Conservation (phyloP, 2,113 vertebrate species). For the Platichthys flesus region DNA sequence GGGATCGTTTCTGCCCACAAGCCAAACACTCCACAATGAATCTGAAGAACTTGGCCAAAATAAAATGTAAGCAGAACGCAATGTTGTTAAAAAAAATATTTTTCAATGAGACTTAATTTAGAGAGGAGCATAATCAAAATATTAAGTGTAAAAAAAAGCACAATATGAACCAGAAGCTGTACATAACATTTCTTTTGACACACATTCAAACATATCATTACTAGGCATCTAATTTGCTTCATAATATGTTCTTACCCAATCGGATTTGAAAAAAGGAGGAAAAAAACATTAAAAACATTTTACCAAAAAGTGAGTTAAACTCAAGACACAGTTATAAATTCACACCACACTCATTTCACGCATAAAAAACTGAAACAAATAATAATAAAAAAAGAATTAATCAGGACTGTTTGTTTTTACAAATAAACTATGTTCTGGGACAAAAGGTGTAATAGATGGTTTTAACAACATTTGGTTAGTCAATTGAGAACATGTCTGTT, state of each 20-base stretch:
- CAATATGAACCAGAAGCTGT: constrained; percentile 68
- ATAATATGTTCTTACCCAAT: constrained; percentile 51
- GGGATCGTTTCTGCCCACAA: constrained; percentile 56
- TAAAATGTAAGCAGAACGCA: constrained; percentile 12
- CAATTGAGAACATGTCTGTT: constrained; percentile 50
- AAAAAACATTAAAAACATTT: background rate
- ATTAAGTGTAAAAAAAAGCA: constrained; percentile 58
- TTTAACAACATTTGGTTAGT: constrained; percentile 63
- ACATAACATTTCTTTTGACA: constrained; percentile 64
- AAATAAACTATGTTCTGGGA: constrained; percentile 61
- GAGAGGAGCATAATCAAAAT: constrained; percentile 60
- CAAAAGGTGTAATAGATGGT: constrained; percentile 39
- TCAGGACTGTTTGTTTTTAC: constrained; percentile 64
- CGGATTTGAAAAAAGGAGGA: constrained; percentile 10
- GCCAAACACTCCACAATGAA: constrained; percentile 49
- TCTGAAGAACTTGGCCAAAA: constrained; percentile 52
- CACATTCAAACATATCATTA: constrained; percentile 59
- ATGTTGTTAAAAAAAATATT: constrained; percentile 28
- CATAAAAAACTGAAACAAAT: constrained; percentile 64
- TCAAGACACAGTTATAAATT: constrained; percentile 60
- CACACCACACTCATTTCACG: constrained; percentile 62
- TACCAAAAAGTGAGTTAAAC: constrained; percentile 43
- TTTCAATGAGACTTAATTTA: constrained; percentile 63
- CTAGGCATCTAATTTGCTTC: constrained; percentile 51
- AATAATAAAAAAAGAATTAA: constrained; percentile 58